phyloP scores from a whole-genome alignment of 1,140 invertebrate species.

The Drosophila yakuba region DNA sequence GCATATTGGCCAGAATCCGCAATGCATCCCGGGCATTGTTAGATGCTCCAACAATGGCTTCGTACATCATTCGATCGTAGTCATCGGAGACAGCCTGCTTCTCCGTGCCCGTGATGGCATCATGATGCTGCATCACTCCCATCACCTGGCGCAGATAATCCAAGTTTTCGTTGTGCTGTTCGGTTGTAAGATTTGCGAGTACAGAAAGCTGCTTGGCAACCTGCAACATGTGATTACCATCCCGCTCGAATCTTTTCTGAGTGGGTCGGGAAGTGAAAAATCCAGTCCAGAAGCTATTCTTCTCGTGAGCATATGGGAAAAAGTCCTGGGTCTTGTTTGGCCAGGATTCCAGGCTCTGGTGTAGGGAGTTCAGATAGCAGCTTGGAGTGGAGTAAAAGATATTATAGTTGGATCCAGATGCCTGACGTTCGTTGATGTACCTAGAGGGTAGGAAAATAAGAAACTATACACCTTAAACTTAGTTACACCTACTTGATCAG shows the following conservation, averaged over 20 bases:
- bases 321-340: conserved; percentile 93
- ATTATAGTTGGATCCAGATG: conserved; percentile 86
- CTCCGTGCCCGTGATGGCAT: conserved; percentile 94
- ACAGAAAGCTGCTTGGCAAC: conserved; percentile 87
- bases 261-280: conserved; percentile 96
- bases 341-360: conserved; percentile 88
- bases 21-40: conserved; percentile 48
- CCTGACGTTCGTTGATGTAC: conserved; percentile 86
- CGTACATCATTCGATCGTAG: conserved; percentile 87
- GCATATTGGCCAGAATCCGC: conserved; percentile 85
- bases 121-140: conserved; percentile 97
- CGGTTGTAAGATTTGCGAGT: conserved; percentile 62
- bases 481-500: conserved; percentile 90
- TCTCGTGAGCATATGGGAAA: conserved; percentile 95
- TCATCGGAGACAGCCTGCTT: conserved; percentile 95
- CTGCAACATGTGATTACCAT: conserved; percentile 92
- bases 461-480: not conserved
- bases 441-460: not conserved
- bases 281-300: conserved; percentile 96
- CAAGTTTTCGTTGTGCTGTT: conserved; percentile 65
- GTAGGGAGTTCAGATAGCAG: conserved; percentile 94
- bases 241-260: conserved; percentile 91
- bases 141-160: conserved; percentile 84
- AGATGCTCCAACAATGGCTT: conserved; percentile 49
- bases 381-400: conserved; percentile 89